These are phyloP conservation scores for Arion vulgaris DNA, from an alignment of 1,140 invertebrate genomes.

Conservation along the genomic window DNA sequence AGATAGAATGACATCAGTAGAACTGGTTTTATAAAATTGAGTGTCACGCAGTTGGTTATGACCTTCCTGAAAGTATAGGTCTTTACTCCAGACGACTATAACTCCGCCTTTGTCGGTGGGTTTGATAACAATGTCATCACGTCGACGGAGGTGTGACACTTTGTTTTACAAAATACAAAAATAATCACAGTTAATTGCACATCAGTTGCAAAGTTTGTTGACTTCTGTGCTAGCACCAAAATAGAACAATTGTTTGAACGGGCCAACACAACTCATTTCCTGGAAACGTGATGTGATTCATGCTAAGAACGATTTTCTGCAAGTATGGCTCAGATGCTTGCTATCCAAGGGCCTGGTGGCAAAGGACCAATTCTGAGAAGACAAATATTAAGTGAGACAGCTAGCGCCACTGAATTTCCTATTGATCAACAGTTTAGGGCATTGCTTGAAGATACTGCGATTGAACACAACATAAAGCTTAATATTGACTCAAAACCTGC, in stretches of 20 bases:
- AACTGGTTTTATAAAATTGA: too few species aligned
- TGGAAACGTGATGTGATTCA: background rate
- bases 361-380: background rate
- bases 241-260: background rate
- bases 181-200: too few species aligned
- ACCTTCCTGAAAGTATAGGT: too few species aligned
- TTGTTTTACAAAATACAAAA: too few species aligned
- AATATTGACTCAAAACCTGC: constrained; percentile 83
- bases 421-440: constrained; percentile 49
- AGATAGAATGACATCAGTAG: too few species aligned
- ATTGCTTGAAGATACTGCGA: constrained; percentile 74
- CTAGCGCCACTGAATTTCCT: too few species aligned
- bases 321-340: constrained; percentile 35
- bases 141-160: too few species aligned
- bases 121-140: too few species aligned
- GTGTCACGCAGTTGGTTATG: too few species aligned
- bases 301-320: background rate
- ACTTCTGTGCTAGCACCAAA: background rate
- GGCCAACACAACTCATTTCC: background rate
- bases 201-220: too few species aligned
- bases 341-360: background rate
- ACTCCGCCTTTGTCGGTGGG: too few species aligned
- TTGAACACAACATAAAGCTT: constrained; percentile 92
- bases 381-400: background rate
- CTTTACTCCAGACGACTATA: too few species aligned